Base-by-base conservation (phyloP, 2,888 invertebrate genomes). In the Operophtera brumata region DNA sequence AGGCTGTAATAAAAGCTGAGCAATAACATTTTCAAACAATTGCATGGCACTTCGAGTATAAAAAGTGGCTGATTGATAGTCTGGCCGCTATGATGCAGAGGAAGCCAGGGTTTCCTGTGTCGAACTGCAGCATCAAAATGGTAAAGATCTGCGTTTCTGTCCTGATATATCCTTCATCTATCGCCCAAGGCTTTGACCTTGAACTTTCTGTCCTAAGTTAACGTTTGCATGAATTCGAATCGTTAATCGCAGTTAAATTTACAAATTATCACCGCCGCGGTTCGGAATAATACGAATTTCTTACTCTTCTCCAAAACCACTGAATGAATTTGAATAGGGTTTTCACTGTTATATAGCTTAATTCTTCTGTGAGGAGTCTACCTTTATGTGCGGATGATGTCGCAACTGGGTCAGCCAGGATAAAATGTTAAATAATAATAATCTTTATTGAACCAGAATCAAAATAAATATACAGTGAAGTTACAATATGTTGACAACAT, bases 91-190 rank as follows among this genome's bases (percentile, higher is more conserved):
- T 52, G 50, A 88, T 90, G 90, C 88, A 87, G 68, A 76, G 90
- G 59, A 89, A 89, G 73, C 82, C 88, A 49, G 83, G 85, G 49
- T 89, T 78, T 66, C 88, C 89, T 42, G 77, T 81, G 20, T 78
- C 82, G 8, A 87, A 84, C 67, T 89, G 86, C 72, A 84, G 73
- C 66, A 88, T 89, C 49, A 88, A 86, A 78, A 80, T 88, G 86
- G 90, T 90, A 85, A 77, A 55, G 70, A 60, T 53, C 34, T 20
- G 6, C 0, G 26, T 46, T 47, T 34, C 4, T 20, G 3, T 10
- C 34, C n/a, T 12, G 36, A 13, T 32, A 11, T 6, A 13, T 40
- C 9, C 30, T 30, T 9, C 30, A 9, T 30, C 2, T 28, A 28
- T 28, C 6, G 7, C 9, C 30, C 3, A 30, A 30, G 30, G 13